phyloP scores from a whole-genome alignment of 64 coral and sea anemone genomes.

The Montipora efflorescens region DNA sequence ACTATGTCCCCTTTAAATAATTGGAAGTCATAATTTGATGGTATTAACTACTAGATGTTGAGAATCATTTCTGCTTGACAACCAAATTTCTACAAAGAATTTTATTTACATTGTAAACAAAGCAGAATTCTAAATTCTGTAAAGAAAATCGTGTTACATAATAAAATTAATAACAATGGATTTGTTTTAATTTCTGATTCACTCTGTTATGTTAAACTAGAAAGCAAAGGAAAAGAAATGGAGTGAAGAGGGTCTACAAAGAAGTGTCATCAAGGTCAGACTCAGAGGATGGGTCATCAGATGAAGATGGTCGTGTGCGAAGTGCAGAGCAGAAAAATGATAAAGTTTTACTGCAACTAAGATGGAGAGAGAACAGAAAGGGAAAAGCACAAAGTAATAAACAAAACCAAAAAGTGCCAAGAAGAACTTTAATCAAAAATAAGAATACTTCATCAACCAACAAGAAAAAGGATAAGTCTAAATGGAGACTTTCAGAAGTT shows the following conservation, averaged over 20 bases:
- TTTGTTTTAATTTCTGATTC: not conserved
- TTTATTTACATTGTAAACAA: no score
- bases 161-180: no score
- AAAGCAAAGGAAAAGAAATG: slow-evolving; percentile 52
- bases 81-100: no score
- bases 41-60: no score
- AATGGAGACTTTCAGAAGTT: not conserved
- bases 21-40: no score
- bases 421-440: not conserved
- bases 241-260: slow-evolving; percentile 45
- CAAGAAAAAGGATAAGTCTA: not conserved
- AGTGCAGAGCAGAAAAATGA: not conserved
- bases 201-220: not conserved
- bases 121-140: no score
- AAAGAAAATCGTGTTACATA: no score
- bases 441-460: not conserved
- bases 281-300: slow-evolving; percentile 21
- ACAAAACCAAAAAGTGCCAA: not conserved
- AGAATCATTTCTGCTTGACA: no score
- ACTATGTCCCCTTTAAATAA: no score
- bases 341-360: not conserved
- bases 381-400: not conserved
- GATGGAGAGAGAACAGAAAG: not conserved
- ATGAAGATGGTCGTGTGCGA: not conserved
- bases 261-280: slow-evolving; percentile 14